phyloP scores from a whole-genome alignment of 2,797 vertebrate species.

The Trematomus bernacchii region DNA sequence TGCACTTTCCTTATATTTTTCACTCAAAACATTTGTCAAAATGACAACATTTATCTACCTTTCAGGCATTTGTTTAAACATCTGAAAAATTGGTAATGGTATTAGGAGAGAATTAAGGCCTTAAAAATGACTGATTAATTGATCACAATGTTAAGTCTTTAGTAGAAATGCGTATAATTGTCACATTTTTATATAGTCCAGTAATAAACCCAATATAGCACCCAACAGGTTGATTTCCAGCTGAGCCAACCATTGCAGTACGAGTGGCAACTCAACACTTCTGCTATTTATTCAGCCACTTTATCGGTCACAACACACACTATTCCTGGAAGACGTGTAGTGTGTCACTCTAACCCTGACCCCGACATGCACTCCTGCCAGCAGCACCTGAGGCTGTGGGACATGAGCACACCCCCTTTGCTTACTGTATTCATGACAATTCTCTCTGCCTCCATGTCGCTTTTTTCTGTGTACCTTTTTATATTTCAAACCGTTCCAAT shows the following conservation, averaged over 20 bases:
- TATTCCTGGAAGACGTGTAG: constrained; percentile 20
- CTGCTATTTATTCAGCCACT: too few species aligned
- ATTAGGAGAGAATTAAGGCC: too few species aligned
- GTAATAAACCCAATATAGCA: too few species aligned
- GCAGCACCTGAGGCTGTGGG: constrained; percentile 32
- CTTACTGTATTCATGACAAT: background rate
- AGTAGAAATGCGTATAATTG: background rate
- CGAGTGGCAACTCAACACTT: too few species aligned
- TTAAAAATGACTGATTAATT: too few species aligned
- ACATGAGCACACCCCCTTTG: background rate
- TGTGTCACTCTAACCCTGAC: background rate
- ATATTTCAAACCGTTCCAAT: background rate
- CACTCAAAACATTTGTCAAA: too few species aligned
- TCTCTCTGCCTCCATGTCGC: background rate
- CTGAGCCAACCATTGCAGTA: background rate
- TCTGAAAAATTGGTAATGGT: too few species aligned
- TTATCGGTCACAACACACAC: background rate
- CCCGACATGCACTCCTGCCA: background rate
- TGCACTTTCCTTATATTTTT: too few species aligned
- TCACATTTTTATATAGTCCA: too few species aligned
- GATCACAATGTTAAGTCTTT: background rate
- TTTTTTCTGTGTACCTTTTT: background rate
- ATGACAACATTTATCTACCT: too few species aligned
- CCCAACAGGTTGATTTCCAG: too few species aligned
- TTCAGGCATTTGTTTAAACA: too few species aligned